Evolutionary conservation across 2,888 invertebrate genomes (phyloP), one percentile per base, ranked within the genome.

Genomic region (Sesia bembeciformis): DNA sequence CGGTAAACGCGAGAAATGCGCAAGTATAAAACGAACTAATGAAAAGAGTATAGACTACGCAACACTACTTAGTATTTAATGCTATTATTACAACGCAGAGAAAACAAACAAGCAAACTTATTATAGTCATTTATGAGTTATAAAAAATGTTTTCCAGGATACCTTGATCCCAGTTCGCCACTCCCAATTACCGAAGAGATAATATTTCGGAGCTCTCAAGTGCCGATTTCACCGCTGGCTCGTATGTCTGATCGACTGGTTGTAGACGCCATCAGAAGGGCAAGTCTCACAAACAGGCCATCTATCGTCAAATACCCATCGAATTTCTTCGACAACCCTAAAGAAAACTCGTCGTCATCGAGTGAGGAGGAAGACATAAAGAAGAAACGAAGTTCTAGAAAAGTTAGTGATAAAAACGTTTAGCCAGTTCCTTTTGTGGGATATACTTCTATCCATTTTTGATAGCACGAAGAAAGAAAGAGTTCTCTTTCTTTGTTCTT

Each of bases 301-400:
- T 79, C 84, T 0, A 68, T 77, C 2, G 78, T 81, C 4, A 90
- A 85, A 55, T 90, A 88, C 55, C 89, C 89, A 0, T 68, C 84
- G 1, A 76, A 86, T 57, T 90, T 74, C 64, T 89, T 89, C 70
- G 80, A 81, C 51, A 71, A 64, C 3, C 75, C 76, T 1, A 78
- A 71, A 43, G 78, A 79, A 7, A 71, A 78, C 0, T 85, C 87
- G 0, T 86, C 85, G 0, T 82, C 83, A 0, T 82, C 82, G 40
- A 84, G 84, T 55, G 85, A 85, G 1, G 85, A 84, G 23, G 52
- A 57, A 40, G 49, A 38, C 4, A 40, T 4, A 52, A 40, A 42
- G 56, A 66, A 64, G 23, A 70, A 65, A 41, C 39, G 40, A 4
- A 59, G 59, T 40, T 58, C 62, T 40, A 60, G 59, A 41, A 62